Conservation (phyloP, 2,888 invertebrate species). For the Rutpela maculata region DNA sequence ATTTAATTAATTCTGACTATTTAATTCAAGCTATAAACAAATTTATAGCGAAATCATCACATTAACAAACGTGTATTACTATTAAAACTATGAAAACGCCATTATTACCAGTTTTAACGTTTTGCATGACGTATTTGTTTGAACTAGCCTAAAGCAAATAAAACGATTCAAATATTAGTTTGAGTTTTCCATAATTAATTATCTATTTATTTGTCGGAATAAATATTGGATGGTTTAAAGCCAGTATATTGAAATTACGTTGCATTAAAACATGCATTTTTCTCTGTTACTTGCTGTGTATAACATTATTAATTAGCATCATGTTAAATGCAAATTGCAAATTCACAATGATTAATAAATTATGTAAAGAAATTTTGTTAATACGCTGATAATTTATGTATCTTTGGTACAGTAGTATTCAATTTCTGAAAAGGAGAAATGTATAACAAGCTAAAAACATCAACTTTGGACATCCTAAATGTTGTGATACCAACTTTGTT, state of each 20-base stretch:
- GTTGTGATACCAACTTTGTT: too few species aligned
- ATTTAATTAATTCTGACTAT: not conserved
- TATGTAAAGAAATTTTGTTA: not conserved
- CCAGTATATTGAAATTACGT: not conserved
- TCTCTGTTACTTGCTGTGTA: not conserved
- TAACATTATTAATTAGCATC: not conserved
- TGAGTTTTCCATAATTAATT: not conserved
- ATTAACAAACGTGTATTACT: not conserved
- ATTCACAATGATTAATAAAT: not conserved
- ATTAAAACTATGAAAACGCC: not conserved
- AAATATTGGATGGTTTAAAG: not conserved
- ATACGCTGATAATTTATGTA: too few species aligned
- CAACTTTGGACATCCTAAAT: too few species aligned
- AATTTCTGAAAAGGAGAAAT: too few species aligned
- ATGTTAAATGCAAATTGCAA: not conserved
- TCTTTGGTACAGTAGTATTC: too few species aligned
- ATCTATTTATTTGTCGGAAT: not conserved
- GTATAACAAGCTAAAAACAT: too few species aligned
- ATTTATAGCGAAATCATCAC: not conserved
- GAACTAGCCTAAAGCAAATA: not conserved
- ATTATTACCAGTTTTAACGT: not conserved
- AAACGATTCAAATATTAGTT: not conserved
- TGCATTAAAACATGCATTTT: not conserved
- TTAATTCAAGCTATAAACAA: not conserved
- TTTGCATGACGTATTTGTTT: not conserved